Conservation (phyloP, 2,797 vertebrate species). For the Eptatretus atami region DNA sequence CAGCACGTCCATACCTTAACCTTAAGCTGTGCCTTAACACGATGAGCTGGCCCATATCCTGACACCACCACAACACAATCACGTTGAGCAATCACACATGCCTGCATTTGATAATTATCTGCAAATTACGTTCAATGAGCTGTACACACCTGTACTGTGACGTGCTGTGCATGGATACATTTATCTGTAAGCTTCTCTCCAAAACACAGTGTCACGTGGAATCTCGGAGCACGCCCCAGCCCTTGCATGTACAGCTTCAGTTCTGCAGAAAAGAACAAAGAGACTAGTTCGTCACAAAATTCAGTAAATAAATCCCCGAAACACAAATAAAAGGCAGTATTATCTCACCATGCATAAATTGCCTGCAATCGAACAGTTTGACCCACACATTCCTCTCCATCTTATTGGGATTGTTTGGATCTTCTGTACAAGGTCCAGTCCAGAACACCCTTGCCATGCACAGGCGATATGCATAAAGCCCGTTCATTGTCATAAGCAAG, state of each 20-base stretch:
- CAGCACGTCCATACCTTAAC: too few relatives aligned
- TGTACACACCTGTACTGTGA: background rate
- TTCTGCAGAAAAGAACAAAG: background rate
- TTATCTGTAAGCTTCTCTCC: background rate
- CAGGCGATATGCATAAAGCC: background rate
- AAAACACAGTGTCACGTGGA: background rate
- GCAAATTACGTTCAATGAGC: too few relatives aligned
- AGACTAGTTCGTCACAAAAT: background rate
- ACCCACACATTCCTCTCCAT: background rate
- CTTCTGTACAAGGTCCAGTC: background rate
- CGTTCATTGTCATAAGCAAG: background rate
- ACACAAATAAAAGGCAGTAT: too few relatives aligned
- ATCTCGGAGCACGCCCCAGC: background rate
- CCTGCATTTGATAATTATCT: too few relatives aligned
- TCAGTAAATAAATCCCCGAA: too few relatives aligned
- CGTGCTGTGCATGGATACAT: background rate
- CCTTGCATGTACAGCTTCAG: background rate
- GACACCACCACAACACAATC: too few relatives aligned
- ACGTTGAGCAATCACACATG: too few relatives aligned
- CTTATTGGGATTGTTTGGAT: background rate
- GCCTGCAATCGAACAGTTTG: background rate
- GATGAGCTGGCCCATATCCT: too few relatives aligned
- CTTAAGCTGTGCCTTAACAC: too few relatives aligned
- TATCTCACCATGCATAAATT: background rate
- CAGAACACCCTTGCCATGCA: slow-evolving; percentile 1